Base-by-base conservation (phyloP, 2,797 vertebrate genomes). In the Anguilla pacifica region DNA sequence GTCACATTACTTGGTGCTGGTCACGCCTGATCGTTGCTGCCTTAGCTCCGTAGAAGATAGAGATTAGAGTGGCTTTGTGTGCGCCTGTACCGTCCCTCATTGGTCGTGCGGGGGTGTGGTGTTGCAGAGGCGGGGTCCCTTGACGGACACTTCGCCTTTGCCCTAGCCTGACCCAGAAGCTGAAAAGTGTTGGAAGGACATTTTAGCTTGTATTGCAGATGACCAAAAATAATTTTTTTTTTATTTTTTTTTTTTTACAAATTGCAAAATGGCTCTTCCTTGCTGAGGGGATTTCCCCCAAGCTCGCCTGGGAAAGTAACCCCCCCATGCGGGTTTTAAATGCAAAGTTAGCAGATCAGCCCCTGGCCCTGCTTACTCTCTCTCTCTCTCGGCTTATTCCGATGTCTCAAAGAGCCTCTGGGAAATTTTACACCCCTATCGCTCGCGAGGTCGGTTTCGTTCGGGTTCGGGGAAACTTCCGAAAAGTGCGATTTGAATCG, bases 341-440 rank as follows among this genome's bases (percentile, higher is more conserved):
- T 96, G 95, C 95, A 95, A 95, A 96, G 94, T 95, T 94, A 95
- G 95, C 94, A 95, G 94, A 95, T 96, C 96, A 94, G 90, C 90
- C 92, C 74, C 89, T 88, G 90, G 90, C 94, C 93, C 91, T 92
- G 92, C 93, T 93, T 93, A 95, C 94, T 95, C 93, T 93, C 93
- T 51, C 51, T 51, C 39, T 96, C 95, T 74, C n/a, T 31, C 93
- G 96, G 95, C 96, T 95, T 96, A 93, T 94, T 96, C 94, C 95
- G 95, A 96, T 94, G 94, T 95, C 95, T 95, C 95, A 95, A 94
- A 95, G 92, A 95, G 90, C 91, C 94, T 94, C 93, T 94, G 93
- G 93, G 93, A 96, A 94, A 95, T 96, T 96, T 96, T 94, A 96
- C 95, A 95, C 94, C 94, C 90, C 93, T 93, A 92, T 95, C 95